A percentile compares a stretch with the other conserved stretches of the same genome.
These are phyloP conservation scores for Pteropus alecto DNA, from an alignment of 2,113 vertebrate species.

Conservation along the genomic window DNA sequence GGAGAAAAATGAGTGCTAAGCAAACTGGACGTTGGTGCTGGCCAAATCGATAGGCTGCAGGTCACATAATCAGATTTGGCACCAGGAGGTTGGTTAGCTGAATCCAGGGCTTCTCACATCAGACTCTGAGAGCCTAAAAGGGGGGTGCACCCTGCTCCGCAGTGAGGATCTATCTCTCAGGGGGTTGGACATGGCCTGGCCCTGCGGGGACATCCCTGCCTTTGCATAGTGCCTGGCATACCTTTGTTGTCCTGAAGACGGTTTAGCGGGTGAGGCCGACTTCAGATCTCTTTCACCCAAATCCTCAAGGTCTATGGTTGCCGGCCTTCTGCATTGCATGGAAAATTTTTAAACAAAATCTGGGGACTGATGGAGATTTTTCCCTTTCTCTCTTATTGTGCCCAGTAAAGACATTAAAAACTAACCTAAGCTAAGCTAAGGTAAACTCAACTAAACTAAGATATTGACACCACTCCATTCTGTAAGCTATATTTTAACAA, in stretches of 20 bases:
- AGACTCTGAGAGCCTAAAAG: neutral
- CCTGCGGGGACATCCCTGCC: neutral
- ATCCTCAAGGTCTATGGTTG: neutral
- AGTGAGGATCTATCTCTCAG: neutral
- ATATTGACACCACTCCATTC: neutral
- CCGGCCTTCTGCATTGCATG: neutral
- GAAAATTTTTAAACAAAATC: neutral
- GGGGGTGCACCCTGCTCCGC: rapidly evolving
- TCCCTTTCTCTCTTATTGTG: neutral
- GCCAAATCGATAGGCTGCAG: neutral
- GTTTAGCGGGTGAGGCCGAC: neutral
- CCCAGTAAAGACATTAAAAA: neutral
- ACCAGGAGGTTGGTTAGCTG: neutral
- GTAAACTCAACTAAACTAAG: neutral
- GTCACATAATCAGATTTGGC: neutral
- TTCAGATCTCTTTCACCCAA: neutral
- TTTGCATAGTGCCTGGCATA: neutral
- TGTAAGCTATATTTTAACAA: neutral
- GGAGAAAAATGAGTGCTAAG: neutral
- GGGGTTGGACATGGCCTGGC: neutral
- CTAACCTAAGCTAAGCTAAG: neutral
- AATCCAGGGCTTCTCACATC: neutral
- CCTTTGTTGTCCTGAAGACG: neutral
- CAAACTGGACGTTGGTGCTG: neutral
- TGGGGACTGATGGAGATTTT: neutral